These are phyloP conservation scores for Aquatica leii DNA, from an alignment of 2,888 invertebrate genomes.

Conservation along the genomic window DNA sequence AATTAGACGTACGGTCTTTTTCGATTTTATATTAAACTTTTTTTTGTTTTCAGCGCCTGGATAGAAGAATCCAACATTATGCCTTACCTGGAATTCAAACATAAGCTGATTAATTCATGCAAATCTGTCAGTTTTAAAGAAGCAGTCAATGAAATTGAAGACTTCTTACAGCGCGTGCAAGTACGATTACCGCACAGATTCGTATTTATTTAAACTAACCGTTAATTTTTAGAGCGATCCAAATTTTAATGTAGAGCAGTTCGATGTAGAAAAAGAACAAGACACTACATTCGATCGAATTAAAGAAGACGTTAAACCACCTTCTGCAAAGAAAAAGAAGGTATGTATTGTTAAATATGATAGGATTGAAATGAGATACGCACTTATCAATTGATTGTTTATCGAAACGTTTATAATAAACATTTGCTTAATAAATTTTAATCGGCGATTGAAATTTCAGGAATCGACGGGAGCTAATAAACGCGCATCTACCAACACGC, in stretches of 20 bases:
- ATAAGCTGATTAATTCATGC: slow-evolving; percentile 76
- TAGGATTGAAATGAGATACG: too few relatives aligned
- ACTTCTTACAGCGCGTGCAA: slow-evolving; percentile 76
- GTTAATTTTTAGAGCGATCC: slow-evolving; percentile 58
- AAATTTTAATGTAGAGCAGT: slow-evolving; percentile 62
- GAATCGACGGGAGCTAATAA: slow-evolving; percentile 9
- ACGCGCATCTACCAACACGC: slow-evolving; percentile 3
- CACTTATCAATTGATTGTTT: too few relatives aligned
- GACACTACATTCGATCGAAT: slow-evolving; percentile 79
- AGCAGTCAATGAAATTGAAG: slow-evolving; percentile 81
- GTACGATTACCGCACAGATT: slow-evolving; percentile 56
- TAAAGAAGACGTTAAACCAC: slow-evolving; percentile 39
- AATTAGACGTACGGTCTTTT: too few relatives aligned
- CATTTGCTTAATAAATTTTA: too few relatives aligned
- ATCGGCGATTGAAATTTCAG: slow-evolving; percentile 1
- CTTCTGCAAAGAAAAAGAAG: slow-evolving; percentile 48
- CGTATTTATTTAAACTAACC: slow-evolving; percentile 6
- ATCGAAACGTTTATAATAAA: too few relatives aligned
- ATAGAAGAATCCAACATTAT: slow-evolving; percentile 86
- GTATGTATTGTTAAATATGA: too few relatives aligned
- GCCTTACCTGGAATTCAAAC: slow-evolving; percentile 82
- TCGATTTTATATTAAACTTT: too few relatives aligned
- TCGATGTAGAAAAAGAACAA: slow-evolving; percentile 60
- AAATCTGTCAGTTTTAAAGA: slow-evolving; percentile 81
- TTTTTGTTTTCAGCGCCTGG: slow-evolving; percentile 85